Evolutionary conservation across 1,140 invertebrate species (phyloP).

Genomic region (Cataglyphis hispanica): DNA sequence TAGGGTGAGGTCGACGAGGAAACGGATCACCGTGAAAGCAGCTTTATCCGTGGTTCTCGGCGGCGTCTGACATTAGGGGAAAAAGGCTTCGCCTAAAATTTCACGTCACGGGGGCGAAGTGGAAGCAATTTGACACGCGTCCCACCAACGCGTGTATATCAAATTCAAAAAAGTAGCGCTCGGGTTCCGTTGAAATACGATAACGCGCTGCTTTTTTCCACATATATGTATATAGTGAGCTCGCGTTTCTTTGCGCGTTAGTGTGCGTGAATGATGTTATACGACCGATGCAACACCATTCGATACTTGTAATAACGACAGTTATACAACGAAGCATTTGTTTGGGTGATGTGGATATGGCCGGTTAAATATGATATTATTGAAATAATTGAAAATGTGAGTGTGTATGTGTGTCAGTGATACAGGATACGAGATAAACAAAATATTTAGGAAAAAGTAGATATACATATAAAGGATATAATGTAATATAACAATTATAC

Average conservation of each 20-base stretch:
- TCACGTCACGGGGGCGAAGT: slow-evolving; percentile 71
- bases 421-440: neutral
- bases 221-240: neutral
- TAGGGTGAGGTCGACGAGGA: neutral
- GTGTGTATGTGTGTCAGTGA: too few species aligned
- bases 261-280: slow-evolving; percentile 29
- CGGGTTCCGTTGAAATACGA: slow-evolving; percentile 47
- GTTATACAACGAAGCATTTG: neutral
- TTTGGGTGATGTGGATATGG: neutral
- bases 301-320: slow-evolving; percentile 40
- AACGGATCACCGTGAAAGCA: slow-evolving; percentile 54
- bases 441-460: slow-evolving; percentile 20
- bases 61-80: slow-evolving; percentile 44
- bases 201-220: slow-evolving; percentile 43
- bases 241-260: slow-evolving; percentile 24
- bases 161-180: slow-evolving; percentile 66
- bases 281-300: neutral
- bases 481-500: neutral
- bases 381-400: neutral
- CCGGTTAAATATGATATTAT: neutral
- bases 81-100: slow-evolving; percentile 74
- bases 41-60: slow-evolving; percentile 32
- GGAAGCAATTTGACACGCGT: slow-evolving; percentile 77
- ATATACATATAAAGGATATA: neutral
- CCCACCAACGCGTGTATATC: slow-evolving; percentile 67